phyloP scores from a whole-genome alignment of 2,888 invertebrate genomes.

The Agrochola lota region DNA sequence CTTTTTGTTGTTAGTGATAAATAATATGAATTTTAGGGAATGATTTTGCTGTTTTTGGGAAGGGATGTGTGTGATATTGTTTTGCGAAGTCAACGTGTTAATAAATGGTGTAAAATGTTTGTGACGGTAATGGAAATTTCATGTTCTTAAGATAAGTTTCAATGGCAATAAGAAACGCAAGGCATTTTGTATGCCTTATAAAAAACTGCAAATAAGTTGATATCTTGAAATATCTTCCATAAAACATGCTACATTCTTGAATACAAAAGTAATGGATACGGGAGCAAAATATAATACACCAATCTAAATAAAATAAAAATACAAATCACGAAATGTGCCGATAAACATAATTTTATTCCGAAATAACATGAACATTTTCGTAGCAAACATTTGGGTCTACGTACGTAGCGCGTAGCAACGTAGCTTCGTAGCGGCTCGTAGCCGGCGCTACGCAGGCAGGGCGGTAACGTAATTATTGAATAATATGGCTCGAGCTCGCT shows the following conservation, averaged over 20 bases:
- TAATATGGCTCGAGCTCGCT: slow-evolving; percentile 56
- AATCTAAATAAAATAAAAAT: slow-evolving; percentile 33
- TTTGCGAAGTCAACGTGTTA: slow-evolving; percentile 5
- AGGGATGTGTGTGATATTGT: slow-evolving; percentile 24
- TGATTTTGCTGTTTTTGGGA: slow-evolving; percentile 49
- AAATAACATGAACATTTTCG: slow-evolving; percentile 50
- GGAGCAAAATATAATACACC: slow-evolving; percentile 20
- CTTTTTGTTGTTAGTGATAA: slow-evolving; percentile 62
- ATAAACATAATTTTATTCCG: slow-evolving; percentile 36
- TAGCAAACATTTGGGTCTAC: slow-evolving; percentile 56
- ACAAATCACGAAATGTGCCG: slow-evolving; percentile 30
- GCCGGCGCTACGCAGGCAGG: slow-evolving; percentile 53
- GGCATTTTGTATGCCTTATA: too few species aligned
- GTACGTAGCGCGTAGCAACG: slow-evolving; percentile 55
- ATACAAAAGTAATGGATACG: slow-evolving; percentile 7
- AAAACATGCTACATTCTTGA: not conserved
- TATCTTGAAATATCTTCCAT: not conserved
- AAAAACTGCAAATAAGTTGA: too few species aligned
- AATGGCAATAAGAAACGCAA: not conserved
- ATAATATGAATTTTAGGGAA: slow-evolving; percentile 47
- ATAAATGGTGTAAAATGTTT: not conserved
- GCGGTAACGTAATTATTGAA: slow-evolving; percentile 62
- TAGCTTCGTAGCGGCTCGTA: slow-evolving; percentile 60
- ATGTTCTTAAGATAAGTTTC: not conserved
- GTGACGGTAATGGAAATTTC: too few species aligned